phyloP scores from a whole-genome alignment of 1,140 invertebrate genomes.

The Cataglyphis hispanica region DNA sequence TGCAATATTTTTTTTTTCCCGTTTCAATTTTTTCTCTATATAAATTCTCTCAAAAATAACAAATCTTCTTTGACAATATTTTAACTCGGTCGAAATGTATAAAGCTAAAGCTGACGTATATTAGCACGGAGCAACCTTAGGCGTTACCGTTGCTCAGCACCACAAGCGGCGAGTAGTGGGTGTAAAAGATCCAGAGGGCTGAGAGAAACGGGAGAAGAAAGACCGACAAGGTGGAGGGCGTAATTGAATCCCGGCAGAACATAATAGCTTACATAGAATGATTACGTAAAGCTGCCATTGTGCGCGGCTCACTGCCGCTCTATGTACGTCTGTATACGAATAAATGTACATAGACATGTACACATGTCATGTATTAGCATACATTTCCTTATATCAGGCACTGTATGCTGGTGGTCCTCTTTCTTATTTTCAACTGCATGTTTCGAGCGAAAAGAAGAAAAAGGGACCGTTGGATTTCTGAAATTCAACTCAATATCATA shows the following conservation, averaged over 20 bases:
- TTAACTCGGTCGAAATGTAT: background rate
- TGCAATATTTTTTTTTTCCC: background rate
- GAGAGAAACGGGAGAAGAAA: conserved; percentile 21
- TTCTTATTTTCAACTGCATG: background rate
- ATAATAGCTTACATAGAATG: conserved; percentile 74
- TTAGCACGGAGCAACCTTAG: conserved; percentile 48
- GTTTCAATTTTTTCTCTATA: background rate
- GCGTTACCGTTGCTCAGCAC: conserved; percentile 43
- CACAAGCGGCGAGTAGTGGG: background rate
- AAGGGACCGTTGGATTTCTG: background rate
- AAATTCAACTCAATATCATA: conserved; percentile 6
- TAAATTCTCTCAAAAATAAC: background rate
- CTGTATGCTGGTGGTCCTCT: background rate
- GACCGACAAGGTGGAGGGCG: conserved; percentile 63
- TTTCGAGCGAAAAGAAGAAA: no score
- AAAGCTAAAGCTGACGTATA: conserved; percentile 29
- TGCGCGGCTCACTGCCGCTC: conserved; percentile 60
- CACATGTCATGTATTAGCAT: conserved; percentile 57
- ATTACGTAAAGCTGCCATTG: conserved; percentile 77
- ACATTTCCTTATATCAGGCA: conserved; percentile 34
- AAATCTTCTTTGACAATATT: conserved; percentile 19
- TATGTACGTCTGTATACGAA: conserved; percentile 40
- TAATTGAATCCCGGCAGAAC: conserved; percentile 77
- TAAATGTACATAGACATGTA: conserved; percentile 17
- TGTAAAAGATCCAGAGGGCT: conserved; percentile 30